Evolutionary conservation across 2,113 vertebrate species (phyloP), one percentile per base, ranked within the genome.

Genomic region (Elanoides forficatus): DNA sequence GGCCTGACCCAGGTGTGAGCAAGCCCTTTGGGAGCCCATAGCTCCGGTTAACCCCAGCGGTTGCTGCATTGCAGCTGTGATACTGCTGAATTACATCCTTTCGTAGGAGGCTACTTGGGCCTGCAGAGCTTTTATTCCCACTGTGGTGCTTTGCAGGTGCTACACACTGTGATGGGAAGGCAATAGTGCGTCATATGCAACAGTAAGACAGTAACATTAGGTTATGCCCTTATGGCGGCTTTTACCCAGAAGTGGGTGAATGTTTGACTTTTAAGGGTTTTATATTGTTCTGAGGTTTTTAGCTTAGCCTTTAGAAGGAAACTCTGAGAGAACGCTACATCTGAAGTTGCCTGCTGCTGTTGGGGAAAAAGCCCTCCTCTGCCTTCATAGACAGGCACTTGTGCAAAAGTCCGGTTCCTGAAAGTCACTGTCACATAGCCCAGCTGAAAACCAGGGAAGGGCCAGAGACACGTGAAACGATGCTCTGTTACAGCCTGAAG

Each of bases 1-100:
- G 11, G 5, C 1, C 1, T 10, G 40, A 81, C 5, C 13, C 15
- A 0, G 0, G 16, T 10, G 16, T 0, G 0, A 74, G 15, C 0
- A 0, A 63, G 9, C 25, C 36, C 4, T 73, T 13, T 55, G 53
- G 50, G 19, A 82, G 4, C 5, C 32, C 3, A 0, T 17, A 26
- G 7, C 27, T 90, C 23, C 15, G 47, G 16, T 16, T 58, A n/a
- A 19, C 11, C 26, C 26, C n/a, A 22, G 11, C 0, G 0, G 53
- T 8, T 8, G 1, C 36, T 58, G 27, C 22, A 13, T 1, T 60
- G 43, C 53, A 68, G 15, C 30, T 56, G 38, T 3, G 7, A n/a
- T 38, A 21, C 6, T 5, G 3, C 11, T 80, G 53, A 52, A 53
- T n/a, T 53, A 30, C 1, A 42, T 32, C 12, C 18, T 70, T n/a